Base-by-base conservation (phyloP, 2,113 vertebrate species). In the Ictidomys tridecemlineatus region DNA sequence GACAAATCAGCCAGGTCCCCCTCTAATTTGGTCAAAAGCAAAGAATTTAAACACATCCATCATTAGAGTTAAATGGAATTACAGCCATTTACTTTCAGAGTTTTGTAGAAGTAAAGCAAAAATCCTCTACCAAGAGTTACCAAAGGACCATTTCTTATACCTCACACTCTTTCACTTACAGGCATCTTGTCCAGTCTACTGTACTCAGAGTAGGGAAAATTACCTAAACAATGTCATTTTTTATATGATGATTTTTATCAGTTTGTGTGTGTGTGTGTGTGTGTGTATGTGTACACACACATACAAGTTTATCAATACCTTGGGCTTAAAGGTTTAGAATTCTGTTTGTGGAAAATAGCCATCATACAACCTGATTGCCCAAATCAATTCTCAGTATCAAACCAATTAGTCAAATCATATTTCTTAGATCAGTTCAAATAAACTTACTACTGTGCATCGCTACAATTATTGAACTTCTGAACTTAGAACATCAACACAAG, bases 1-100 rank as follows among this genome's bases (percentile, higher is more conserved):
- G 9, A 92, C 63, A 73, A 56, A 2, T 53, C 70, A 92, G 58
- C 63, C n/a, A 63, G 32, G 16, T 39, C 39, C 37, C 90, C 61
- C 73, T 89, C 67, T 69, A 89, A 88, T 84, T 80, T 37, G 28
- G 17, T n/a, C 61, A 58, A 73, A 97, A 94, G 70, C 58, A 73
- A 92, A 84, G 26, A 72, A 39, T 53, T 32, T 65, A 58, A 77
- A 13, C 17, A 45, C 0, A 39, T 10, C 5, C 42, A 53, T 70
- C 79, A 30, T 56, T 56, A 76, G 2, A 83, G 83, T 51, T 4
- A 67, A 24, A 2, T 17, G 26, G 63, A 48, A 32, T 20, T 51
- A 63, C 12, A 74, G 56, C 70, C 67, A 39, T 30, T 53, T 11
- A 28, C 39, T 92, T 84, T 72, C 24, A 93, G 2, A 26, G 37